phyloP scores from a whole-genome alignment of 2,113 vertebrate genomes.

The Mugil cephalus region DNA sequence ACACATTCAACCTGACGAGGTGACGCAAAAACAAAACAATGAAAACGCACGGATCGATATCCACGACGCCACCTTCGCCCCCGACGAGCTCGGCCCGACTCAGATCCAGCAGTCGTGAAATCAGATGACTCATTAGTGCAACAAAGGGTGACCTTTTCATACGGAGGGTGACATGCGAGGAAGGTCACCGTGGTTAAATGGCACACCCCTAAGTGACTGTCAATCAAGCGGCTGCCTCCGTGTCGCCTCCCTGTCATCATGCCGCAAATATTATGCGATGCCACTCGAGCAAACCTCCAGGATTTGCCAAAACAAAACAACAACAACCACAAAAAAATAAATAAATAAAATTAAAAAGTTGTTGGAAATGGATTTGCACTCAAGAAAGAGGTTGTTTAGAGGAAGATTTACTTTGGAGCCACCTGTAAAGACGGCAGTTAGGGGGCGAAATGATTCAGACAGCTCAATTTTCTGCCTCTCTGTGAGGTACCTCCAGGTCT shows the following conservation, averaged over 20 bases:
- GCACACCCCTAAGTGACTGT: constrained; percentile 79
- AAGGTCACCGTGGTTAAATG: constrained; percentile 82
- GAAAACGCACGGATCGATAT: not conserved
- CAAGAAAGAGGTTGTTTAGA: constrained; percentile 33
- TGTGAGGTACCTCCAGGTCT: constrained; percentile 66
- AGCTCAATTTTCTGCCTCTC: constrained; percentile 62
- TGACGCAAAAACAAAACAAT: too few relatives aligned
- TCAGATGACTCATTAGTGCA: constrained; percentile 83
- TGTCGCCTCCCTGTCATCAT: constrained; percentile 66
- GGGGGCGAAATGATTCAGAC: constrained; percentile 40
- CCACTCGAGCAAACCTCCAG: constrained; percentile 46
- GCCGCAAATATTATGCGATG: constrained; percentile 70
- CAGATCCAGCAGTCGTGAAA: constrained; percentile 43
- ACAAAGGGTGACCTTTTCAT: constrained; percentile 84
- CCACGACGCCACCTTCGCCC: not conserved
- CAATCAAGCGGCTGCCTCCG: constrained; percentile 76
- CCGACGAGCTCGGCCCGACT: constrained; percentile 16
- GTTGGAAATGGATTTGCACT: constrained; percentile 31
- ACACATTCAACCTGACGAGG: too few relatives aligned
- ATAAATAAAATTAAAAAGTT: not conserved
- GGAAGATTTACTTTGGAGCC: constrained; percentile 39
- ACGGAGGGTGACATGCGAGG: constrained; percentile 76
- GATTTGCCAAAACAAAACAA: too few relatives aligned
- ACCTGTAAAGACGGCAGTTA: constrained; percentile 60
- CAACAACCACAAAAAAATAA: too few relatives aligned